phyloP scores from a whole-genome alignment of 2,888 invertebrate species.

The Apamea monoglypha region DNA sequence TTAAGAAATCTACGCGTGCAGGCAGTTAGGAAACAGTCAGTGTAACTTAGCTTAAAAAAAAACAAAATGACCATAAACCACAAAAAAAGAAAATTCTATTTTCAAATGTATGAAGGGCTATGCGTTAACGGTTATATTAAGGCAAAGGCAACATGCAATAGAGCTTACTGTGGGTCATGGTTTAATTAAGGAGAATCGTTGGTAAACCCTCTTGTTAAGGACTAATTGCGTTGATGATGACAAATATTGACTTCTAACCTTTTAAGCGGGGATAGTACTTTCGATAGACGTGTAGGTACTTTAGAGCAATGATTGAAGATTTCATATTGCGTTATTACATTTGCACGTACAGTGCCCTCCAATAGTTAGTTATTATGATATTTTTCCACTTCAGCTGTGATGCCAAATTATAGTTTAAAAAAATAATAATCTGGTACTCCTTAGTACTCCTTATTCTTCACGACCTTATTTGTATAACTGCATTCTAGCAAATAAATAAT shows the following conservation, averaged over 20 bases:
- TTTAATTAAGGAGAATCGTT: slow-evolving; percentile 53
- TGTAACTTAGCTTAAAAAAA: neutral
- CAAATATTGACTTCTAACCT: slow-evolving; percentile 53
- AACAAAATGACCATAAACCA: neutral
- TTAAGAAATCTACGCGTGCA: neutral
- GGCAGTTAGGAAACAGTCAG: neutral
- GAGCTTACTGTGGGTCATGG: slow-evolving; percentile 40
- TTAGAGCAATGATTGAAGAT: neutral
- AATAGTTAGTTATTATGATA: too few relatives aligned
- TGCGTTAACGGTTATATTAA: slow-evolving; percentile 8
- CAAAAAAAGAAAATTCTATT: neutral
- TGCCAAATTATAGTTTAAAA: too few relatives aligned
- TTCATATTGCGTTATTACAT: neutral
- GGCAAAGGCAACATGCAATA: slow-evolving; percentile 40
- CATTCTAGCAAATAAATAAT: too few relatives aligned
- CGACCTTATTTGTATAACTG: too few relatives aligned
- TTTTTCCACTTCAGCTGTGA: too few relatives aligned
- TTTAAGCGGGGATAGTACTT: slow-evolving; percentile 22
- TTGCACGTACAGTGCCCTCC: neutral
- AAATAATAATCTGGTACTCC: too few relatives aligned
- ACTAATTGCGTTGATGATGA: slow-evolving; percentile 62
- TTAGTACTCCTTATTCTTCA: too few relatives aligned
- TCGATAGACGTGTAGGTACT: neutral
- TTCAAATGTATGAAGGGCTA: slow-evolving; percentile 4
- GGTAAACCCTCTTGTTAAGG: slow-evolving; percentile 47